Evolutionary conservation across 2,888 invertebrate genomes (phyloP).

Genomic region (Drosophila demipolita): DNA sequence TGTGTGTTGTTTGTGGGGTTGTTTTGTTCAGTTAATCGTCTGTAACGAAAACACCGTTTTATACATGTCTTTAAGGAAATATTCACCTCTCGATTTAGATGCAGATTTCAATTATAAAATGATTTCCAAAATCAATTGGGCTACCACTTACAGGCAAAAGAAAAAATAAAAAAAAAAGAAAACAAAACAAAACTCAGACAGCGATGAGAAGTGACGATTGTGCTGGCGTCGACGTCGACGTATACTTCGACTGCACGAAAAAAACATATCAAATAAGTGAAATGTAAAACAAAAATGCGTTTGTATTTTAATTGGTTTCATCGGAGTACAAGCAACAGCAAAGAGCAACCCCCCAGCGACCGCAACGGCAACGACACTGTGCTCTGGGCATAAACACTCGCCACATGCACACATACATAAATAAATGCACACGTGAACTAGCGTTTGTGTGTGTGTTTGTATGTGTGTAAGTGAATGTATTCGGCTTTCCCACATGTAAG

Average conservation of each 20-base stretch:
- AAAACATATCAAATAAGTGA: not conserved
- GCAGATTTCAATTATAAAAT: slow-evolving; percentile 28
- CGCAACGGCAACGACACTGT: slow-evolving; percentile 45
- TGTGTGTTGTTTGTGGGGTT: not conserved
- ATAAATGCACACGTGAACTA: not conserved
- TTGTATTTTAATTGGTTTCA: slow-evolving; percentile 66
- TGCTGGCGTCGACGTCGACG: slow-evolving; percentile 33
- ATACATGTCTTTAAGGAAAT: slow-evolving; percentile 33
- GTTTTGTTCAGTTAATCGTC: slow-evolving; percentile 33
- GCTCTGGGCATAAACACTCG: slow-evolving; percentile 33
- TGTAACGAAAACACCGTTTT: slow-evolving; percentile 38
- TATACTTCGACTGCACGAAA: slow-evolving; percentile 12
- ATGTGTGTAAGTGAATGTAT: slow-evolving; percentile 9
- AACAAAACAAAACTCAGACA: slow-evolving; percentile 33
- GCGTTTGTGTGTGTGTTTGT: not conserved
- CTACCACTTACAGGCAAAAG: slow-evolving; percentile 13
- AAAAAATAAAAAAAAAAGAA: not conserved
- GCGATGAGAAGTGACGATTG: slow-evolving; percentile 46
- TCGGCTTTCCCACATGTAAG: slow-evolving; percentile 47
- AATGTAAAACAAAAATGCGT: slow-evolving; percentile 54
- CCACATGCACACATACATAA: not conserved
- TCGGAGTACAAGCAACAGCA: slow-evolving; percentile 19
- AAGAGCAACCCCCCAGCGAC: slow-evolving; percentile 43
- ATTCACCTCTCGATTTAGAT: slow-evolving; percentile 8
- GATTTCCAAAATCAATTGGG: slow-evolving; percentile 57